These are phyloP conservation scores for Amphiprion clarkii DNA, from an alignment of 2,797 vertebrate genomes.

Conservation along the genomic window DNA sequence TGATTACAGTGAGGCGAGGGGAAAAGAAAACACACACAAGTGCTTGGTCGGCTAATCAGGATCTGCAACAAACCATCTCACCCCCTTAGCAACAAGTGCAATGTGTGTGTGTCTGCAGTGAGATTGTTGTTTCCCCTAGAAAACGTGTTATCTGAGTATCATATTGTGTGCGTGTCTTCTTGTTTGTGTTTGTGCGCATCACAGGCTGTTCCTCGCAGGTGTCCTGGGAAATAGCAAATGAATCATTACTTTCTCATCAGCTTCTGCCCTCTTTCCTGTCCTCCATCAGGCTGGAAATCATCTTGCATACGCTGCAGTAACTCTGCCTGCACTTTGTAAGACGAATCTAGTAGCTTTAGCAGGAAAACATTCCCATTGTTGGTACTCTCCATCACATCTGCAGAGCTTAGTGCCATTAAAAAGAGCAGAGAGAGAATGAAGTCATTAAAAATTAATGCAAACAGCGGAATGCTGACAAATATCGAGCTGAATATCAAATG, in stretches of 20 bases:
- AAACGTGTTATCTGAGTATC: background rate
- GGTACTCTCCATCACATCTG: background rate
- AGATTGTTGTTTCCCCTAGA: background rate
- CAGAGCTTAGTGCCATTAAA: background rate
- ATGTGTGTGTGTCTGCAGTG: background rate
- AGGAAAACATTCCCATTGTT: background rate
- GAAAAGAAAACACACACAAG: constrained; percentile 3
- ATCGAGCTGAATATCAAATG: background rate
- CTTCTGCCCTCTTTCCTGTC: background rate
- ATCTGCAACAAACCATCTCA: constrained; percentile 15
- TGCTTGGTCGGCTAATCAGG: constrained; percentile 36
- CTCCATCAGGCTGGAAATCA: constrained; percentile 14
- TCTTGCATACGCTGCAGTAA: background rate
- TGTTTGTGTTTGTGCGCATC: constrained; percentile 1
- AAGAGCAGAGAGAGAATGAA: background rate
- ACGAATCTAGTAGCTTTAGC: background rate
- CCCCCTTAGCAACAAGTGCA: constrained; percentile 19
- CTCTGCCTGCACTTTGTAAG: background rate
- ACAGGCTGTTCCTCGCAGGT: constrained; percentile 34
- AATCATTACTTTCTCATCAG: constrained; percentile 43
- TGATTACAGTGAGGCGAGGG: constrained; percentile 27
- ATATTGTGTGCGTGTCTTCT: background rate
- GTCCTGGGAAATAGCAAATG: background rate
- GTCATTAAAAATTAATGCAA: background rate
- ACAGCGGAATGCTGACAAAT: background rate